Conservation (phyloP, 2,113 vertebrate genomes). For the Brevimyrus niger region DNA sequence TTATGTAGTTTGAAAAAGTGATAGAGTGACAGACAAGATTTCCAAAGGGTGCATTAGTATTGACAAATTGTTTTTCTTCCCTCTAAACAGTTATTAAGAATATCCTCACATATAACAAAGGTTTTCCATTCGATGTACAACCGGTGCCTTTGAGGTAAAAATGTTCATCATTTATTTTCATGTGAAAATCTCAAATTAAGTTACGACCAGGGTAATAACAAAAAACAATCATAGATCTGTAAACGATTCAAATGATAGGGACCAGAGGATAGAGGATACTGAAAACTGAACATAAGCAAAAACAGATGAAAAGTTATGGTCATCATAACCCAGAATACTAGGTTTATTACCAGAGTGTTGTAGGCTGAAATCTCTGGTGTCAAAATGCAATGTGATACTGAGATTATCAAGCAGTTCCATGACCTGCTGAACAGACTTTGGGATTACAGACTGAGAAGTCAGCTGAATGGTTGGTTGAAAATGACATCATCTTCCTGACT, state of each 20-base stretch:
- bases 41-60: background rate
- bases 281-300: background rate
- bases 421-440: background rate
- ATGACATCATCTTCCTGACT: background rate
- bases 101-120: conserved; percentile 90
- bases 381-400: background rate
- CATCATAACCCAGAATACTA: background rate
- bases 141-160: conserved; percentile 89
- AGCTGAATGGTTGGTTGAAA: background rate
- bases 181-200: background rate
- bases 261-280: background rate
- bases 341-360: background rate
- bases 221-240: background rate
- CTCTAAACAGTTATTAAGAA: conserved; percentile 80
- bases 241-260: background rate
- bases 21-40: background rate
- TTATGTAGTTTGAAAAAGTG: background rate
- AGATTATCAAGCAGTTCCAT: background rate
- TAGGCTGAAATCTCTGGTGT: background rate
- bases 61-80: conserved; percentile 13
- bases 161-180: conserved; percentile 2
- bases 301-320: background rate
- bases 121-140: conserved; percentile 95
- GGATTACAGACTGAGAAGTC: background rate
- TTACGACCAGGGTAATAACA: no score